Evolutionary conservation across 2,888 invertebrate species (phyloP), one percentile per base, ranked within the genome.

Genomic region (Amblyjoppa proteus): DNA sequence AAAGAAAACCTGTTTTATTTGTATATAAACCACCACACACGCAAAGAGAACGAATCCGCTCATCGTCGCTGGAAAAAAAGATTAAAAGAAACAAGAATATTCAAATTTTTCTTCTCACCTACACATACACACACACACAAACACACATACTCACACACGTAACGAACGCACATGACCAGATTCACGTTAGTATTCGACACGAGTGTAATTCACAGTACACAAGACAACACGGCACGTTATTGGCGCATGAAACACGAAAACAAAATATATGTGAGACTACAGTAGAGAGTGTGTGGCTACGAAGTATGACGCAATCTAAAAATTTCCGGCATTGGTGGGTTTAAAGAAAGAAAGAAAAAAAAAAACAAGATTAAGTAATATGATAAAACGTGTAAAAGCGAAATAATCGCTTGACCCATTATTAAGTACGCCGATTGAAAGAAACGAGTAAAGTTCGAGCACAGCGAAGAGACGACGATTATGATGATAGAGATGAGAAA

Each of bases 1-100:
- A 88, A 89, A 85, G 81, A 89, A 88, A 88, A 88, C 78, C 88
- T 81, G 87, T 89, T 91, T 91, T 91, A 89, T 91, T 91, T 92
- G 91, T 92, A 91, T 87, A 91, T 91, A 92, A 90, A 87, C 76
- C 71, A 84, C 80, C 76, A 82, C 53, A 86, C 83, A 79, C 79
- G 69, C 83, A 53, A 82, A 82, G 75, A 61, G 64, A 64, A 78
- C 64, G 71, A 20, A 70, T 74, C 76, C 74, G 77, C 69, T 45
- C 41, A 56, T 41, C 64, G 51, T 66, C 13, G 69, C 25, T 58
- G 76, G 38, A 81, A 74, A 78, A 31, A 56, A 71, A 58, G 68
- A 58, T 16, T 34, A 74, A 53, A 41, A 41, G 61, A 56, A 34
- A 34, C 82, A 75, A 64, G 58, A 66, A 45, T 70, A 83, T 74